A percentile compares a stretch with the other conserved stretches of the same genome.
These are phyloP conservation scores for Zootermopsis nevadensis DNA, from an alignment of 2,888 invertebrate genomes.

Conservation along the genomic window DNA sequence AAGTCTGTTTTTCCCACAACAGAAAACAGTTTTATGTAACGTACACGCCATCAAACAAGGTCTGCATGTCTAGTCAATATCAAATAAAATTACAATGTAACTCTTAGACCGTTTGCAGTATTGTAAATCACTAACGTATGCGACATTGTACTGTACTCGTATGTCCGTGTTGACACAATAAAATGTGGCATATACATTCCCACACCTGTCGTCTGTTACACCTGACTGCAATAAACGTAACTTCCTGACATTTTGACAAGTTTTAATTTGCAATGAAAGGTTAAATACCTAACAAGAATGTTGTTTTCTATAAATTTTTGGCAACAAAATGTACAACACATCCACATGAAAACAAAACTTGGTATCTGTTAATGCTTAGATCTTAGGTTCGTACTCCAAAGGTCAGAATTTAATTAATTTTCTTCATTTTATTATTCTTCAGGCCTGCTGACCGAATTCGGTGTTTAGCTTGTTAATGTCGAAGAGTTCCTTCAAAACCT, in stretches of 20 bases:
- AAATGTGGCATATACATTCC: neutral
- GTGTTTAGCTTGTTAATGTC: too few species aligned
- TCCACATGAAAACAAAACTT: neutral
- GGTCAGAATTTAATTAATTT: too few species aligned
- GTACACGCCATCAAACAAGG: too few species aligned
- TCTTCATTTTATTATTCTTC: too few species aligned
- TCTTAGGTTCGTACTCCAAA: too few species aligned
- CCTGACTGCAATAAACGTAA: neutral
- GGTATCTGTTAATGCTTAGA: too few species aligned
- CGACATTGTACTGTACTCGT: neutral
- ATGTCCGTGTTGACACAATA: conserved; percentile 17
- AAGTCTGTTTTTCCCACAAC: too few species aligned
- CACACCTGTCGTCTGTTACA: neutral
- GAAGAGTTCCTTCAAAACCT: too few species aligned
- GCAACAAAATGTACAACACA: neutral
- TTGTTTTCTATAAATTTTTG: neutral
- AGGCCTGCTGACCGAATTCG: too few species aligned
- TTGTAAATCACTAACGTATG: conserved; percentile 33
- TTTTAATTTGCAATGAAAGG: neutral
- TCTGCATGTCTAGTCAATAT: neutral
- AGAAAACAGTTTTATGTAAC: too few species aligned
- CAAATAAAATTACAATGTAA: neutral
- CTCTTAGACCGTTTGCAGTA: neutral
- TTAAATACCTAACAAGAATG: neutral
- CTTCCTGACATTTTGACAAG: neutral